Base-by-base conservation (phyloP, 2,113 vertebrate genomes). In the Ascaphus truei region DNA sequence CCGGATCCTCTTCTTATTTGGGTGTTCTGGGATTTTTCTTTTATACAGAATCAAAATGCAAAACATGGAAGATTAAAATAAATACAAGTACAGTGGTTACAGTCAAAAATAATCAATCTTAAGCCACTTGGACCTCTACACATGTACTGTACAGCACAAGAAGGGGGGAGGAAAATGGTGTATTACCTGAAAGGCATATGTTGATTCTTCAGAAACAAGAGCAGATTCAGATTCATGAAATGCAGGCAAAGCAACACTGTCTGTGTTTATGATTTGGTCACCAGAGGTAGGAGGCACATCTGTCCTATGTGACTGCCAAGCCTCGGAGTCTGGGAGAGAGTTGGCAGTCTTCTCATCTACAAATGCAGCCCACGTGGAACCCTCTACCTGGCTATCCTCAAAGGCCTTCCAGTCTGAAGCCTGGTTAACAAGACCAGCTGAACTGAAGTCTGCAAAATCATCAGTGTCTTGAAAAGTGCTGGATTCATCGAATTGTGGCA, bases 391-490 rank as follows among this genome's bases (percentile, higher is more conserved):
- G 18, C 82, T 91, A 59, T 87, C 84, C 47, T 76, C 90, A 85
- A 97, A 96, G 75, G 92, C 91, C 64, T 85, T 90, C 95, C 96
- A 98, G 25, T 77, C 85, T 7, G 72, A 68, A 53, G 76, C 81
- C 62, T 87, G 56, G 23, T 56, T 80, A 30, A 23, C 2, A 84
- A 75, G 85, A 71, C 84, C 83, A 9, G 93, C 95, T 3, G 94
- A 93, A 83, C 93, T 95, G 83, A 98, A 98, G 78, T 98, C 96
- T 0, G 97, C 94, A 86, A 98, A 99, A 81, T 96, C 95, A 34
- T 98, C 95, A 0, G 89, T 90, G 31, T 87, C 90, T 33, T 91
- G 93, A 79, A 94, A 91, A 77, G 75, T 76, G 10, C 73, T 71
- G 8, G 79, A 80, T 55, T 83, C 80, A 39, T 84, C 85, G 68